phyloP scores from a whole-genome alignment of 2,888 invertebrate genomes.

The Magallana nippona region DNA sequence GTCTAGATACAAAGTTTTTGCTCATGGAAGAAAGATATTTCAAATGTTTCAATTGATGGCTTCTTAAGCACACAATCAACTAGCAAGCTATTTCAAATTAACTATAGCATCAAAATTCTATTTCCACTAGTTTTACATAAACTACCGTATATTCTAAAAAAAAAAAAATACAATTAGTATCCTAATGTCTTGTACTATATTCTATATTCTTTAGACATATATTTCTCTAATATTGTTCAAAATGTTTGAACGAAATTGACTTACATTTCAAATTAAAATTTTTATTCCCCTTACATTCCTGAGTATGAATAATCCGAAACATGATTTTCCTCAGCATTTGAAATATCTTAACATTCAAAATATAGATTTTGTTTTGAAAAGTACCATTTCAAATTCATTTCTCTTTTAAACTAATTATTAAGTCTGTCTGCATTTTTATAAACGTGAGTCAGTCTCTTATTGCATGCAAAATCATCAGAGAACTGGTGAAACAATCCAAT shows the following conservation, averaged over 20 bases:
- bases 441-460: too few relatives aligned
- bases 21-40: not conserved
- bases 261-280: too few relatives aligned
- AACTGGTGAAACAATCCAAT: not conserved
- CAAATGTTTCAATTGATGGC: conserved; percentile 18
- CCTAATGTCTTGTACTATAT: not conserved
- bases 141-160: not conserved
- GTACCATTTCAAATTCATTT: conserved; percentile 13
- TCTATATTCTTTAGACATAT: too few relatives aligned
- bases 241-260: too few relatives aligned
- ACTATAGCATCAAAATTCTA: not conserved
- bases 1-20: not conserved
- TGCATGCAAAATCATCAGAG: too few relatives aligned
- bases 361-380: not conserved
- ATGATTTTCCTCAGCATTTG: not conserved
- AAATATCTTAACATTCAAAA: conserved; percentile 22
- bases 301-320: not conserved
- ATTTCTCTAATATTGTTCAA: too few relatives aligned
- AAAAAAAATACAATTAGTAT: not conserved
- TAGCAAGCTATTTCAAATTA: conserved; percentile 6
- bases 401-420: too few relatives aligned
- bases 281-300: not conserved
- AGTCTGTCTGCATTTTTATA: too few relatives aligned
- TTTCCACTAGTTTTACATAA: not conserved
- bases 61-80: not conserved